Evolutionary conservation across 1,140 invertebrate species (phyloP), one percentile per base, ranked within the genome.

Genomic region (Globodera rostochiensis): DNA sequence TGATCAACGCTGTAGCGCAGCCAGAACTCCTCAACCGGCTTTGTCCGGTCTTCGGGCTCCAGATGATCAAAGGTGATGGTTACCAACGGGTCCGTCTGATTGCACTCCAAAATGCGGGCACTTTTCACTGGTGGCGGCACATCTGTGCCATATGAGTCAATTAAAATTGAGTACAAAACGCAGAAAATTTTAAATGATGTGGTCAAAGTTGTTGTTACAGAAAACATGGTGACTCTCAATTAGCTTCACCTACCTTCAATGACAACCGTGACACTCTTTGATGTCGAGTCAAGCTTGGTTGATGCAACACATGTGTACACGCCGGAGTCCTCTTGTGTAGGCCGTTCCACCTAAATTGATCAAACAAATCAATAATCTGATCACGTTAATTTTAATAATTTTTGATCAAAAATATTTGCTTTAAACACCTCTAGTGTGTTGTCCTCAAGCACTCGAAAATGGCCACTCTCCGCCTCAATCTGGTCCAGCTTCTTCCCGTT

Each of bases 291-390:
- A 57, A 98, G 91, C 6, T 94, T 93, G 1, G 97, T 98, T 73
- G 91, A 92, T 1, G 96, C 97, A 25, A 96, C 93, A 91, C 97
- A 99, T 0, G 96, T 97, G 88, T 98, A 99, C 74, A 93, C 93
- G 11, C 96, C 96, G 15, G 96, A 96, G 91, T 99, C 97, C 79
- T 97, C 91, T 91, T 96, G 95, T 45, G 94, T 95, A 11, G 96
- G 97, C 91, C 96, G 96, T 6, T 94, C 94, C 79, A 99, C 57
- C 57, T 60, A 0, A 60, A 60, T 60, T 60, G n/a, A n/a, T n/a
- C n/a, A n/a, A n/a, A n/a, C n/a, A n/a, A n/a, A n/a, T n/a, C n/a
- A n/a, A n/a, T n/a, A n/a, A n/a, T n/a, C n/a, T n/a, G n/a, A n/a
- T n/a, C n/a, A n/a, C n/a, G n/a, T n/a, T n/a, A n/a, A n/a, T n/a